Conservation (phyloP, 2,888 invertebrate species). For the Dryomyza anilis region DNA sequence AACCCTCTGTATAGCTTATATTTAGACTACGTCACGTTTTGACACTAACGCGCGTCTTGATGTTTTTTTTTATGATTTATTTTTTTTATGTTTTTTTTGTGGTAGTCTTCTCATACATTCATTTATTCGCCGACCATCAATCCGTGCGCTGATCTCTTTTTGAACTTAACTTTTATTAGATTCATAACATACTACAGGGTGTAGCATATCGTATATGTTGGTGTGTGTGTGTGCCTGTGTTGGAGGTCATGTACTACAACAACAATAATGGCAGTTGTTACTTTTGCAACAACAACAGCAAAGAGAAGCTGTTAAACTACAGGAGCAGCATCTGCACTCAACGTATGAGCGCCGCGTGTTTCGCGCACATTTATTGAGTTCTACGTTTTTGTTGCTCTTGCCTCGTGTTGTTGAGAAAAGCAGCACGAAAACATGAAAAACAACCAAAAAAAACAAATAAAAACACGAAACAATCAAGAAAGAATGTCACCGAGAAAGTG, state of each 20-base stretch:
- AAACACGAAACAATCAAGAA: neutral
- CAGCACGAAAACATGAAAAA: too few species aligned
- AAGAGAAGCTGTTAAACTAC: neutral
- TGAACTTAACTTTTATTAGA: constrained; percentile 22
- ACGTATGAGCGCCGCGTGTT: too few species aligned
- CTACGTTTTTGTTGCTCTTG: too few species aligned
- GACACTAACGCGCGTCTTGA: constrained; percentile 25
- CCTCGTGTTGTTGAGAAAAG: too few species aligned
- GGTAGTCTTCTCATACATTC: neutral
- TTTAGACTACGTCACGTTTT: constrained; percentile 18
- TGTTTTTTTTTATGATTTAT: too few species aligned
- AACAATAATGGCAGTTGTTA: neutral
- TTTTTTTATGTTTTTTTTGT: neutral
- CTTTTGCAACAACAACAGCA: neutral
- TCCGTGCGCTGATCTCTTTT: constrained; percentile 21
- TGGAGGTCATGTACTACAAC: constrained; percentile 3
- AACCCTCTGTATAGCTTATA: neutral
- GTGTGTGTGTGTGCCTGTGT: constrained; percentile 8
- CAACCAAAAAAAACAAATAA: neutral
- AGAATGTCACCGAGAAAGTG: too few species aligned
- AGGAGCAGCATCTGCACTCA: neutral
- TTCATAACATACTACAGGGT: constrained; percentile 17
- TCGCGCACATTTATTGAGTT: too few species aligned
- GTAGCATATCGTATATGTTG: too few species aligned
- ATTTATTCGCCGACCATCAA: constrained; percentile 2